Base-by-base conservation (phyloP, 2,113 vertebrate species). In the Archilochus colubris region DNA sequence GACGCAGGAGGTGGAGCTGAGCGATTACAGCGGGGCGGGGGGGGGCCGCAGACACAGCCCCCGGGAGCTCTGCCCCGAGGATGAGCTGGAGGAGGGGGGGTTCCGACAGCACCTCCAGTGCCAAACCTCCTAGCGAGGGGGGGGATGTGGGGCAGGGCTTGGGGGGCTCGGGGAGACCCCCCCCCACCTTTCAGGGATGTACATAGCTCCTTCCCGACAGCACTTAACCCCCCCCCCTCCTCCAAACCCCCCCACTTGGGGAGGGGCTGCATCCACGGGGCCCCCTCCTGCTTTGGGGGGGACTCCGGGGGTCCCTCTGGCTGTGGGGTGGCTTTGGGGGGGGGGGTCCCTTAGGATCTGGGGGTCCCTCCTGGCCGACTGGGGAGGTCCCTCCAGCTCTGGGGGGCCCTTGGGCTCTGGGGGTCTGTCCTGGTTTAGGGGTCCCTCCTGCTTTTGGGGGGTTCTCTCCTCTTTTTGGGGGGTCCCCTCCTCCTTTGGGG, bases 1-100 rank as follows among this genome's bases (percentile, higher is more conserved):
- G 75, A 96, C 89, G 3, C 93, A 97, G 67, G 96, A 97, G 88
- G 97, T 96, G 13, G 91, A 93, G 18, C 94, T 97, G 76, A 91
- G 92, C 0, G 96, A 96, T 18, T 96, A 90, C 50, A 44, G 36
- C 64, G 0, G 44, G 44, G 15, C 80, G 0, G 76, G 92, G 12
- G 44, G 86, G 0, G 87, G 82, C n/a, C 51, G 85, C 3, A 51
- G 90, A 22, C n/a, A n/a, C n/a, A n/a, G n/a, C n/a, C n/a, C n/a
- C n/a, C n/a, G n/a, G n/a, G n/a, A n/a, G n/a, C 58, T 53, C 57
- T 75, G 84, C 5, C 93, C 91, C 6, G 95, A 95, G 19, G 96
- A 96, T 0, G 82, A 92, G 6, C 84, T 81, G 0, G 95, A 96
- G 43, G 92, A 94, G 0, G 75, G 95, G 12, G 4, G 51, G 12